Conservation (phyloP, 2,797 vertebrate species). For the Peromyscus nudipes region DNA sequence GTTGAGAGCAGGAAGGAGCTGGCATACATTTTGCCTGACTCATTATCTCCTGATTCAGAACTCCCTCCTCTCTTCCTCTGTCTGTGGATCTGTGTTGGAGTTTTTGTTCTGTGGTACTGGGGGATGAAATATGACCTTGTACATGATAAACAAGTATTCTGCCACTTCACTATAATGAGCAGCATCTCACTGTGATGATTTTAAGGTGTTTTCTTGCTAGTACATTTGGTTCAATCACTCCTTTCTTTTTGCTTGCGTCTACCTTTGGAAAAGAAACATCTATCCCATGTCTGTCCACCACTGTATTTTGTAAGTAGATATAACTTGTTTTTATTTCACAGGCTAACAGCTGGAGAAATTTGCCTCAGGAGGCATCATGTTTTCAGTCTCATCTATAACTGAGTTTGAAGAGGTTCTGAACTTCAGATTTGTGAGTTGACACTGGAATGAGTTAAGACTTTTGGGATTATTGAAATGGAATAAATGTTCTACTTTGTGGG, state of each 20-base stretch:
- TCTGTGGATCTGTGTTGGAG: background rate
- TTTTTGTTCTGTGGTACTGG: background rate
- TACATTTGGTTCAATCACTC: background rate
- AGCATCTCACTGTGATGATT: background rate
- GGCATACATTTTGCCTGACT: background rate
- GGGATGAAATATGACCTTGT: background rate
- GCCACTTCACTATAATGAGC: fast-evolving
- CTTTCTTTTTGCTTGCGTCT: background rate
- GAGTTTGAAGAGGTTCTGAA: background rate
- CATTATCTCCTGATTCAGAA: background rate
- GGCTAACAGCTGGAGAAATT: background rate
- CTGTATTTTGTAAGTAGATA: background rate
- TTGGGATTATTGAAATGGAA: background rate
- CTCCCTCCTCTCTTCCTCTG: background rate
- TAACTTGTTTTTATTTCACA: background rate
- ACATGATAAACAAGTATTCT: background rate
- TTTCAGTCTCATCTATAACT: background rate
- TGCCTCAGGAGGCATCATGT: background rate
- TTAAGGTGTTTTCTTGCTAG: background rate
- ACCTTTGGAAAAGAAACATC: background rate
- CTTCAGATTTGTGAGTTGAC: background rate
- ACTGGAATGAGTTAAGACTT: background rate
- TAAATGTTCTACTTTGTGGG: background rate
- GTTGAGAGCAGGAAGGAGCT: background rate
- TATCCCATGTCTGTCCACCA: background rate